Evolutionary conservation across 2,113 vertebrate species (phyloP).

Genomic region (Cervus canadensis): DNA sequence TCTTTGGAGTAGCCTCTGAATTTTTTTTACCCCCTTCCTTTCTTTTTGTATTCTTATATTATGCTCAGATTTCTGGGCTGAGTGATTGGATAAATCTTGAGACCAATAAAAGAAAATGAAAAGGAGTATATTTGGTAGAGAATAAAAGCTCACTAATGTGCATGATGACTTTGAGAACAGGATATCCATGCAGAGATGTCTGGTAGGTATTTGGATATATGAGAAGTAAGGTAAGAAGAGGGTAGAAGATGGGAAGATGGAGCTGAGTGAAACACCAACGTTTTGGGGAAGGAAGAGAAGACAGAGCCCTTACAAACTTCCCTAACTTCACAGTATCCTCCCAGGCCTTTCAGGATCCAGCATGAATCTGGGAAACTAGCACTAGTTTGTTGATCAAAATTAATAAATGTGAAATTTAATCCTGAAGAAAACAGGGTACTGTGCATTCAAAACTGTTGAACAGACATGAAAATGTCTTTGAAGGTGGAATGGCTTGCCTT

Average conservation of each 20-base stretch:
- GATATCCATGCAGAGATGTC: neutral
- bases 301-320: neutral
- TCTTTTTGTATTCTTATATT: neutral
- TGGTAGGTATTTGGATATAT: neutral
- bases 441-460: neutral
- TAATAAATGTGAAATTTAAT: constrained; percentile 25
- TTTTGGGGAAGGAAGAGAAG: neutral
- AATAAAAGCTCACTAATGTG: neutral
- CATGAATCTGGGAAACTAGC: neutral
- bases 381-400: neutral
- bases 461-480: constrained; percentile 34
- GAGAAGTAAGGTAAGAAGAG: neutral
- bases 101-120: neutral
- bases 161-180: neutral
- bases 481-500: constrained; percentile 13
- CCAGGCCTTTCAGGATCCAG: neutral
- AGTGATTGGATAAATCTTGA: neutral
- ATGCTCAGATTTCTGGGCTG: neutral
- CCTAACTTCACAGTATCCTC: neutral
- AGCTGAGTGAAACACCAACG: neutral
- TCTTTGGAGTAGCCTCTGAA: neutral
- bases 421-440: neutral
- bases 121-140: neutral
- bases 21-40: neutral
- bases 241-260: neutral